Evolutionary conservation across 2,113 vertebrate species (phyloP), one percentile per base, ranked within the genome.

Genomic region (Limnothrissa miodon): DNA sequence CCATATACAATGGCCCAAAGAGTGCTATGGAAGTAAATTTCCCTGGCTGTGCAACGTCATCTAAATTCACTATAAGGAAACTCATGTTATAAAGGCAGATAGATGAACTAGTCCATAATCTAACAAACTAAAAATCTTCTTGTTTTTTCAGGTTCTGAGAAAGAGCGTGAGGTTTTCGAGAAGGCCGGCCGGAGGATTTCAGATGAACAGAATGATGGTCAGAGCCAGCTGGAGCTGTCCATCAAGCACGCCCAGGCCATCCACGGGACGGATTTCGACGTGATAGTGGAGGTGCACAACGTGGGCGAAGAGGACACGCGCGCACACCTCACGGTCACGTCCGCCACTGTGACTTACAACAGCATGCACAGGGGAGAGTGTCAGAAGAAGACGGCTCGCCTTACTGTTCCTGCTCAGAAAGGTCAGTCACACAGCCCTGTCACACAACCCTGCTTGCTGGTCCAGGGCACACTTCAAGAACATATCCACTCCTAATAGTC

Each of bases 241-340:
- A 90, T 96, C 86, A 94, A 91, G 80, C 91, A 93, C 9, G 86
- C 86, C 4, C 86, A 88, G 17, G 90, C 94, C 44, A 74, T 95
- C 5, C 93, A 93, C 74, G 94, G 94, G 56, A 94, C 93, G 0
- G 93, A 96, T 88, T 96, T 95, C 45, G 94, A 95, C 53, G 91
- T 95, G 51, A 87, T 93, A n/a, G 85, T 95, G 78, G 91, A 93
- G 90, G 93, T 95, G 88, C 84, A 83, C 78, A 95, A 95, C 48
- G 45, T 36, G 17, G 90, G 92, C 10, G 39, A 33, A 1, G 44
- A 81, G 7, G 91, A 94, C 4, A 85, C 84, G 36, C 36, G 42
- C 0, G 92, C 90, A 1, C 80, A 91, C 56, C 92, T 95, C 78
- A 92, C 90, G 7, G 78, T 94, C 44, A 82, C 85, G 78, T 92